These are phyloP conservation scores for Hetaerina americana DNA, from an alignment of 1,140 invertebrate genomes.

Conservation along the genomic window DNA sequence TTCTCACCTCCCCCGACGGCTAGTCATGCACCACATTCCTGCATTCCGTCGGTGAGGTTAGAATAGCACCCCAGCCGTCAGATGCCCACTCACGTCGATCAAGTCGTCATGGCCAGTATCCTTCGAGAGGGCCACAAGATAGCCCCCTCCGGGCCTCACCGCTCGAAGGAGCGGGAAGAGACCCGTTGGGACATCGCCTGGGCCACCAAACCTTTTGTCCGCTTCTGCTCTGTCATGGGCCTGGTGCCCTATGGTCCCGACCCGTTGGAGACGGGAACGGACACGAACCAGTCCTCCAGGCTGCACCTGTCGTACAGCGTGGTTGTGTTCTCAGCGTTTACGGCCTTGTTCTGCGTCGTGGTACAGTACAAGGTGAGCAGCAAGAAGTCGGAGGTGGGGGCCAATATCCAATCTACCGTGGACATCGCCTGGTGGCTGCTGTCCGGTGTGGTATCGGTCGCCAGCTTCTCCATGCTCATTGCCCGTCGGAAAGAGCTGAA, in stretches of 20 bases:
- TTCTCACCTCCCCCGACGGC: too few relatives aligned
- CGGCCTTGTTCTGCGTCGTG: background rate
- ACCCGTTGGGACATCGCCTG: background rate
- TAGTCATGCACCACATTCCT: too few relatives aligned
- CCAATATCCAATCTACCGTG: background rate
- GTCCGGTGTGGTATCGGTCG: background rate
- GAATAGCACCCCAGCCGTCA: too few relatives aligned
- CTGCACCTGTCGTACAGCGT: background rate
- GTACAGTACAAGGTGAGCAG: background rate
- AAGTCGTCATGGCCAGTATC: background rate
- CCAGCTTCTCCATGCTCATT: background rate
- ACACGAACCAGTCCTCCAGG: background rate
- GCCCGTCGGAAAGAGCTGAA: background rate
- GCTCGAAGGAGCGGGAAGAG: background rate
- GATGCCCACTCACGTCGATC: background rate
- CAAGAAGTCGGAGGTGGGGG: too few relatives aligned
- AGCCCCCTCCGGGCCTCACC: background rate
- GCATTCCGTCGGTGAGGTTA: too few relatives aligned
- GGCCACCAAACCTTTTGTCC: background rate
- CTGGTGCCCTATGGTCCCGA: background rate
- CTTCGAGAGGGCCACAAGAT: background rate
- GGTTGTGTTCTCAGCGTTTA: background rate
- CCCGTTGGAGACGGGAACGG: background rate
- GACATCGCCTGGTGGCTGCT: background rate
- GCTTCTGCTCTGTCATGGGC: background rate